A percentile compares a stretch with the other conserved stretches of the same genome.
These are phyloP conservation scores for Enteromius thamalakanensis DNA, from an alignment of 2,797 vertebrate species.

Conservation along the genomic window DNA sequence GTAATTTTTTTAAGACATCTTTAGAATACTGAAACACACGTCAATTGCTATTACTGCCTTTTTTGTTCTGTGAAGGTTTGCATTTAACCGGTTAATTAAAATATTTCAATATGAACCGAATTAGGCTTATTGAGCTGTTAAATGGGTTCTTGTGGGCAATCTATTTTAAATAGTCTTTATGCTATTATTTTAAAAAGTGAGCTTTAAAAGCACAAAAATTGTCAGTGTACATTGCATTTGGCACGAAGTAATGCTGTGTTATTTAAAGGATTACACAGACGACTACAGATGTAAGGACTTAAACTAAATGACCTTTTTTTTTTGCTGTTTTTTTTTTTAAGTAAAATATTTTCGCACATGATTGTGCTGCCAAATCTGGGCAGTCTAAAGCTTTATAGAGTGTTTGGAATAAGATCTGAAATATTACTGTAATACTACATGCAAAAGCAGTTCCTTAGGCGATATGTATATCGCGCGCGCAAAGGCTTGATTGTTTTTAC, in stretches of 20 bases:
- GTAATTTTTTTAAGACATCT: neutral
- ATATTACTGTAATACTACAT: neutral
- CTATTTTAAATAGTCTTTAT: neutral
- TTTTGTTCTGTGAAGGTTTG: neutral
- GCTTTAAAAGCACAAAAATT: neutral
- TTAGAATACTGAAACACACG: neutral
- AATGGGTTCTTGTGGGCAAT: neutral
- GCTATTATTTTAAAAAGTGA: neutral
- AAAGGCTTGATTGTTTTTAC: neutral
- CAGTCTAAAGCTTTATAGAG: neutral
- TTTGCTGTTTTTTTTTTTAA: neutral
- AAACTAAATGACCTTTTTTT: neutral
- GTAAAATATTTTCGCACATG: neutral
- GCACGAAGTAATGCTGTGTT: conserved; percentile 8
- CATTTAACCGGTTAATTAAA: neutral
- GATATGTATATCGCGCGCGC: neutral
- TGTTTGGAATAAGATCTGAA: neutral
- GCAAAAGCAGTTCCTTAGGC: neutral
- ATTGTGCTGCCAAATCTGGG: conserved; percentile 23
- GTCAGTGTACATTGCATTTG: neutral
- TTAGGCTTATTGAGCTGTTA: neutral
- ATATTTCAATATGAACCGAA: neutral
- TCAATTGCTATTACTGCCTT: neutral
- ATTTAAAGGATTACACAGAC: neutral
- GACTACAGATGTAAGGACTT: conserved; percentile 21